Conservation (phyloP, 2,888 invertebrate genomes). For the Cyclophora albipunctata region DNA sequence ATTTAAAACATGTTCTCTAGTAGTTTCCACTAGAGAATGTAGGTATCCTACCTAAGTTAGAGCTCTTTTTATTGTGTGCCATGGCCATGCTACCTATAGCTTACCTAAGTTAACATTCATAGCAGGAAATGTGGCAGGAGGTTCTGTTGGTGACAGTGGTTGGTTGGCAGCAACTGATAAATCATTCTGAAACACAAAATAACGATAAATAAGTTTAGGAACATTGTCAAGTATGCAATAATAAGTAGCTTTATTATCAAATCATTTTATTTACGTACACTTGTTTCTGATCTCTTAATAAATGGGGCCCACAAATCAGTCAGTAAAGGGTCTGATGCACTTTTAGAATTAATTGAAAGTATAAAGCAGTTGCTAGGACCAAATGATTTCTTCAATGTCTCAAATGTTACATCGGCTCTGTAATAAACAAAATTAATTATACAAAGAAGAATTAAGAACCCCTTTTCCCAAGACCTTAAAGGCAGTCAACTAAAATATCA, state of each 20-base stretch:
- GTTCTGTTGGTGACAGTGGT: constrained; percentile 42
- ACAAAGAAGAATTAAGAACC: neutral
- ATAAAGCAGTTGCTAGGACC: constrained; percentile 92
- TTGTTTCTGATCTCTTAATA: constrained; percentile 73
- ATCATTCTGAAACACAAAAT: constrained; percentile 39
- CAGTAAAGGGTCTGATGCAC: constrained; percentile 71
- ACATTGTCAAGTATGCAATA: neutral
- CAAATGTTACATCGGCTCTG: constrained; percentile 89
- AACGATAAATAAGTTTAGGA: neutral
- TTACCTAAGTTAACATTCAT: constrained; percentile 32
- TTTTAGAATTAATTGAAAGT: constrained; percentile 90
- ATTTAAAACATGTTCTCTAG: too few species aligned
- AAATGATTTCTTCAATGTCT: constrained; percentile 89
- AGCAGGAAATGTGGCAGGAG: constrained; percentile 28
- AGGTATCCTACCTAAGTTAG: too few species aligned
- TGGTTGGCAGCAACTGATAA: constrained; percentile 35
- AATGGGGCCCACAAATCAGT: constrained; percentile 92
- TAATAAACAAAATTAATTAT: constrained; percentile 25
- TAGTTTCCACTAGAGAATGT: too few species aligned
- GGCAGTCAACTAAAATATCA: too few species aligned
- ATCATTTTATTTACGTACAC: too few species aligned
- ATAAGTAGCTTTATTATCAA: constrained; percentile 57
- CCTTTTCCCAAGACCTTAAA: too few species aligned
- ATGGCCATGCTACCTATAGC: neutral
- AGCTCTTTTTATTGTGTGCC: too few species aligned